phyloP scores from a whole-genome alignment of 2,888 invertebrate genomes.

The Tetranychus truncatus region DNA sequence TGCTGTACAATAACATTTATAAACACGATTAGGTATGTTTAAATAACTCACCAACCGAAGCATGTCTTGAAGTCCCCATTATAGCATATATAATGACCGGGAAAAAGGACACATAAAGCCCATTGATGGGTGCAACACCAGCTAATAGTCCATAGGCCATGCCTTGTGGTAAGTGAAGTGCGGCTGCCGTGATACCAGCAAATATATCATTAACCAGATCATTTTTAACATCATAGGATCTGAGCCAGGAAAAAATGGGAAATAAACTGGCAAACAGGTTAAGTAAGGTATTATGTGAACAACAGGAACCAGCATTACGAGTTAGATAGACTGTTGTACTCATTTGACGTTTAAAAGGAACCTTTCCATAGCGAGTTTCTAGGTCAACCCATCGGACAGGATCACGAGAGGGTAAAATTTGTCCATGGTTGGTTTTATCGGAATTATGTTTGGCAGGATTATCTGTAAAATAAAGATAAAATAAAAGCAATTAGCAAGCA shows the following conservation, averaged over 20 bases:
- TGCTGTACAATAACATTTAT: no score
- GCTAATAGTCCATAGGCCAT: conserved; percentile 41
- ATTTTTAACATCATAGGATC: conserved; percentile 27
- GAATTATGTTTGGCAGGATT: not conserved
- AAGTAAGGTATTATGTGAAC: conserved; percentile 5
- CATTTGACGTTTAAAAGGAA: conserved; percentile 4
- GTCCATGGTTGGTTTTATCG: not conserved
- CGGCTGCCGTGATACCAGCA: conserved; percentile 68
- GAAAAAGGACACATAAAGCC: conserved; percentile 72
- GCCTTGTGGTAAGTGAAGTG: conserved; percentile 78
- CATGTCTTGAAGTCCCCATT: conserved; percentile 70
- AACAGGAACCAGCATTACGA: not conserved
- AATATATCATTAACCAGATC: conserved; percentile 53
- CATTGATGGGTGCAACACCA: conserved; percentile 37
- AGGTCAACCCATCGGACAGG: conserved; percentile 7
- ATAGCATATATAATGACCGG: conserved; percentile 67
- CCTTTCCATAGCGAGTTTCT: not conserved
- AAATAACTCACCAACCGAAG: conserved; percentile 48
- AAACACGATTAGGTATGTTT: no score
- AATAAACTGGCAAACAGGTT: conserved; percentile 20
- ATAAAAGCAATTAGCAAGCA: not conserved
- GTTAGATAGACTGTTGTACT: not conserved
- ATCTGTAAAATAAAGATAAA: not conserved
- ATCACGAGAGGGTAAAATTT: conserved; percentile 9
- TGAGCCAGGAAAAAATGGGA: conserved; percentile 28